Evolutionary conservation across 2,888 invertebrate genomes (phyloP), one percentile per base, ranked within the genome.

Genomic region (Lypha dubia): DNA sequence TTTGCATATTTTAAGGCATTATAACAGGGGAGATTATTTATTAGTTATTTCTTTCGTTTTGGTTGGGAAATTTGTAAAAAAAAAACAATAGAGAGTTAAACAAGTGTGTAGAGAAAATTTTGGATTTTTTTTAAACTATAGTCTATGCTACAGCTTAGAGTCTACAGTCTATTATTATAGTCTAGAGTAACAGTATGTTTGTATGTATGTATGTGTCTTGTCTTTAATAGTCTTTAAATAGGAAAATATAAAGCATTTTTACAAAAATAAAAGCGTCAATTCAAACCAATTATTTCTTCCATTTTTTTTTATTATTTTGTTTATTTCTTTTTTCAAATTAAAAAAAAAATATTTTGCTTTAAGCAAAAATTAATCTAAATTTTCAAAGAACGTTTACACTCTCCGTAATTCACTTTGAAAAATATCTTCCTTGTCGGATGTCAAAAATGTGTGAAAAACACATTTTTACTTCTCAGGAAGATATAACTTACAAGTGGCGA

Each of bases 1-100:
- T 82, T 75, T 70, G 68, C 84, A 80, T 70, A 83, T 38, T 79
- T 80, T 68, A 84, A 84, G 86, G 86, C 86, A 53, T 65, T 63
- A 28, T 24, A 63, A 46, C 0, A n/a, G 24, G 44, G 46, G n/a
- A 41, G 15, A n/a, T 56, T 0, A 28, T 38, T 5, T 38, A 9
- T 38, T 38, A 32, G 3, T 32, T 32, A 6, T 32, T 32, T 32
- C 32, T 32, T 32, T 7, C 7, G 7, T 32, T 35, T 24, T 24
- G n/a, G 41, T 28, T 4, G 7, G 15, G 63, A n/a, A n/a, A n/a
- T n/a, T n/a, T n/a, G n/a, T n/a, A 24, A 17, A 0, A 8, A 13
- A 13, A 32, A 20, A 20, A 13, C 38, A 9, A 20, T 60, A 20
- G 4, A 20, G 15, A 38, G 17, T 49, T 20, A n/a, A 24, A n/a